Evolutionary conservation across 2,797 vertebrate species (phyloP), one percentile per base, ranked within the genome.

Genomic region (Dallia pectoralis): DNA sequence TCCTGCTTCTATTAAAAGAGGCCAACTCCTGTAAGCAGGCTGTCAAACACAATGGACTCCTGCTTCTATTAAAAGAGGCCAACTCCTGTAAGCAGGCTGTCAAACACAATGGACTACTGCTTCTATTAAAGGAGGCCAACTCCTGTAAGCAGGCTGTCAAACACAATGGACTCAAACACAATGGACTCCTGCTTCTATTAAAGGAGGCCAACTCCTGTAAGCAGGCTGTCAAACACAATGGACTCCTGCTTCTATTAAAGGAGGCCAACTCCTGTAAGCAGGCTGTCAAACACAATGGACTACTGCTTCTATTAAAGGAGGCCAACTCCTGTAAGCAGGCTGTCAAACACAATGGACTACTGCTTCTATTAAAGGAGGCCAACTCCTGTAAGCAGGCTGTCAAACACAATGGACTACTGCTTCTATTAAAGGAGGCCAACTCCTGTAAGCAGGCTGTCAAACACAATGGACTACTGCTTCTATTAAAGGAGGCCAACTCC

Each of bases 391-490:
- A 67, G 65, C 47, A 36, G 65, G 30, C 30, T 16, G 30, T 64
- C 29, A 64, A 15, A 53, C n/a, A 86, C 67, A 22, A 8, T 78
- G 74, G 75, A 85, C 81, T 74, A 53, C 18, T 18, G 73, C 67
- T n/a, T n/a, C 22, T 27, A n/a, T 18, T 44, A 19, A 19, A 67
- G 44, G 65, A 67, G 65, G 65, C 11, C 44, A 67, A 44, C 65
- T 67, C 65, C 65, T 67, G 65, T 40, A 67, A 67, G 65, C 47
- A 36, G 65, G 30, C 30, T 16, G 30, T 64, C 29, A 64, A 15
- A 53, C n/a, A 86, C 67, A 22, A 8, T 78, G 74, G 75, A 85
- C 81, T 74, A 53, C 18, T 18, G 73, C 67, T n/a, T n/a, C 22
- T 27, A n/a, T 18, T 44, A 19, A 19, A 67, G 44, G 65, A 67